Evolutionary conservation across 2,888 invertebrate genomes (phyloP), one percentile per base, ranked within the genome.

Genomic region (Chymomyza amoena): DNA sequence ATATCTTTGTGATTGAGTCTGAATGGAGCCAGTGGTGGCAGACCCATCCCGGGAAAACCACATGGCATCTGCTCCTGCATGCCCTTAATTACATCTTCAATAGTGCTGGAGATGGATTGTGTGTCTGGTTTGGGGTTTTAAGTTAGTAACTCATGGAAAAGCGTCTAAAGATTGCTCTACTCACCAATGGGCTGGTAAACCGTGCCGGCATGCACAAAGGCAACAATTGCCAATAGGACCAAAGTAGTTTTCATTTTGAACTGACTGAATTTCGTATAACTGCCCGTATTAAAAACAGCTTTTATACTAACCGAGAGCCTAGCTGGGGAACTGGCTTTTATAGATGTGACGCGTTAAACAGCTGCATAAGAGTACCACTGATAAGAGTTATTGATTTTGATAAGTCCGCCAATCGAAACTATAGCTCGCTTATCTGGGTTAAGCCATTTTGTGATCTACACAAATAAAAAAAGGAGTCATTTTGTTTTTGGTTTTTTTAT

Each of bases 11-110:
- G 81, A 4, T 74, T 54, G 54, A 90, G 76, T 59, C 80, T 76
- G 0, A 89, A 62, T 1, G 91, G 91, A n/a, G 90, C 90, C 36
- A 91, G 15, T 70, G 90, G 89, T 4, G 91, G 91, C 63, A 91
- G 76, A 50, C 89, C 89, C 36, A 77, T 0, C 0, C 64, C 73
- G 51, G 88, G 77, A 50, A 89, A 90, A 60, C 91, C 91, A 16
- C 91, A 91, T 6, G 91, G 90, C 90, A 91, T 89, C 73, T 90
- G 84, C 16, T 87, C 82, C 61, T 80, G 68, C 0, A 89, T 0
- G 13, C 61, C 73, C 65, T 87, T 83, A 63, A 91, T 79, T 4
- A 54, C 0, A 0, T 84, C 81, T 15, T 75, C 81, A 45, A 87
- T 74, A 9, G 68, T 51, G 69, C 84, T 88, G 36, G 89, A 85